Percentiles rank a stretch among this genome's conserved stretches.
Evolutionary conservation across 2,113 vertebrate species (phyloP).

Genomic region (Eidolon helvum): DNA sequence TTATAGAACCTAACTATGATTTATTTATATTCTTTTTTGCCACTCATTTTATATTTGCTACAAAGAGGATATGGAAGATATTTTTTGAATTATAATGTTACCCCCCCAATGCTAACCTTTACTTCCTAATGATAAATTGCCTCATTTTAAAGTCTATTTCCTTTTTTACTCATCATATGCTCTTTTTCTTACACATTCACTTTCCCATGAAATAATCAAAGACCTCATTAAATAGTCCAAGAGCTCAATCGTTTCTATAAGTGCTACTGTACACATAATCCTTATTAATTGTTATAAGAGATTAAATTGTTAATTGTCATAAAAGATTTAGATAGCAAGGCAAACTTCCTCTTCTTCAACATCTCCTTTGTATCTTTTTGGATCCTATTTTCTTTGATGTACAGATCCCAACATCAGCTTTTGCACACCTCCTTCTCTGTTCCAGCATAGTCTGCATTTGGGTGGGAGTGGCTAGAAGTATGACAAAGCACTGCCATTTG

Average conservation of each 20-base stretch:
- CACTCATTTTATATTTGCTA: constrained; percentile 4
- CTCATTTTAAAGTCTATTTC: background rate
- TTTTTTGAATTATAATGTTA: constrained; percentile 18
- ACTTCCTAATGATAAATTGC: constrained; percentile 2
- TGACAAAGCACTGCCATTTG: background rate
- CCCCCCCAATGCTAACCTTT: background rate
- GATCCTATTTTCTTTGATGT: background rate
- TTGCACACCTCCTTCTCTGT: background rate
- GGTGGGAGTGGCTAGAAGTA: background rate
- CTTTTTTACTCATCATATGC: background rate
- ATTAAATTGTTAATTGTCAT: background rate
- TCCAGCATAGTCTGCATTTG: background rate
- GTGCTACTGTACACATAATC: background rate
- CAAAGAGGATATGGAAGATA: background rate
- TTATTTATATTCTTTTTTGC: background rate
- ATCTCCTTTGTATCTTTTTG: background rate
- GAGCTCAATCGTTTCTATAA: background rate
- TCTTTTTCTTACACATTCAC: background rate
- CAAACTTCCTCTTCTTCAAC: background rate
- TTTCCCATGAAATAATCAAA: background rate
- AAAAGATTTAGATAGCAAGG: background rate
- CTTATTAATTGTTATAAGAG: background rate
- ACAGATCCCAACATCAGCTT: background rate
- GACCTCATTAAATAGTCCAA: background rate
- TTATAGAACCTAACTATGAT: background rate